Evolutionary conservation across 1,140 invertebrate genomes (phyloP).

Genomic region (Pararge aegeria): DNA sequence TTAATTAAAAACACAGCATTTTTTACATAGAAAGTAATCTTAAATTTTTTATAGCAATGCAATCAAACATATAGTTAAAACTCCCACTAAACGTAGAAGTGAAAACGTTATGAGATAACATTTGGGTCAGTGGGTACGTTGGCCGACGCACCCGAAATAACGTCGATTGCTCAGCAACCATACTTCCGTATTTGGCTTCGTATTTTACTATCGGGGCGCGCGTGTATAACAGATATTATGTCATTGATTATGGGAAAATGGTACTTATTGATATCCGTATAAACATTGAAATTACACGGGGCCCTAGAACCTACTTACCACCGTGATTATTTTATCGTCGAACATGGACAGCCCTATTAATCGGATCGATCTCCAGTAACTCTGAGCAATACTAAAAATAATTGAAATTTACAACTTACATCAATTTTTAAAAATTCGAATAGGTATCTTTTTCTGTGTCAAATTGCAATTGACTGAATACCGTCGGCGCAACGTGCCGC

Average conservation of each 20-base stretch:
- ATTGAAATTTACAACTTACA: too few relatives aligned
- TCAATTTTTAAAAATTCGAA: too few relatives aligned
- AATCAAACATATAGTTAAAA: slow-evolving; percentile 1
- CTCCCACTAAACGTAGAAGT: slow-evolving; percentile 22
- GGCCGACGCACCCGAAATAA: slow-evolving; percentile 39
- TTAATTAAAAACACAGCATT: too few relatives aligned
- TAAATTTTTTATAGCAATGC: background rate
- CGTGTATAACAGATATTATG: slow-evolving; percentile 1
- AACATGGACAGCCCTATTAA: too few relatives aligned
- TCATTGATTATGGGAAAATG: background rate
- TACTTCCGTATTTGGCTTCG: slow-evolving; percentile 35
- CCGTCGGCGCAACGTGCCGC: too few relatives aligned
- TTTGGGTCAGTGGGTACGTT: slow-evolving; percentile 44
- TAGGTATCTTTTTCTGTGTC: too few relatives aligned
- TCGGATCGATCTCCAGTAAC: too few relatives aligned
- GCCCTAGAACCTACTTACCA: background rate
- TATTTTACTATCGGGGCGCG: background rate
- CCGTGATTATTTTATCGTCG: too few relatives aligned
- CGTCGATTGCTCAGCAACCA: slow-evolving; percentile 39
- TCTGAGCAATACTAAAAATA: too few relatives aligned
- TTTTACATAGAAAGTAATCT: too few relatives aligned
- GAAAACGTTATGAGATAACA: slow-evolving; percentile 43
- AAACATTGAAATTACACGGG: background rate
- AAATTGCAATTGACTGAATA: too few relatives aligned
- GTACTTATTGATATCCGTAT: slow-evolving; percentile 5